These are phyloP conservation scores for Lithobius niger DNA, from an alignment of 1,140 invertebrate species.

Conservation along the genomic window DNA sequence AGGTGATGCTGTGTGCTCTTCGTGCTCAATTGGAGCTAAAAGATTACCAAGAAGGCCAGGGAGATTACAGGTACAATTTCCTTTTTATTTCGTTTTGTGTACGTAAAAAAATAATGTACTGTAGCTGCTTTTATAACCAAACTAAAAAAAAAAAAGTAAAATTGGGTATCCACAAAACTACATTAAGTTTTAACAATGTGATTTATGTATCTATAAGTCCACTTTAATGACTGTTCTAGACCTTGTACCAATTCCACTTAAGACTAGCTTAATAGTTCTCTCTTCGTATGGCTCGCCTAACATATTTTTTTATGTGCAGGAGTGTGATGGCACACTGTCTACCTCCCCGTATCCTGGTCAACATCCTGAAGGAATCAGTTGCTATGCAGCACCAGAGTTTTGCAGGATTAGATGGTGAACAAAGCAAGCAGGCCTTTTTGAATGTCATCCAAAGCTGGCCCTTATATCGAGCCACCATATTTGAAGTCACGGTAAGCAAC, in stretches of 20 bases:
- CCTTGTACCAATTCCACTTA: too few species aligned
- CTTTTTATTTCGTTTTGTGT: not conserved
- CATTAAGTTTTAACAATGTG: too few species aligned
- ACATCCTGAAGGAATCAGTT: constrained; percentile 59
- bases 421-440: constrained; percentile 84
- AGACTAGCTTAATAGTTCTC: too few species aligned
- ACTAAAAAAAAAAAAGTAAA: too few species aligned
- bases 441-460: constrained; percentile 88
- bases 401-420: constrained; percentile 63
- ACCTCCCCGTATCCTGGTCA: constrained; percentile 58
- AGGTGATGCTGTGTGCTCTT: constrained; percentile 86
- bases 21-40: constrained; percentile 85
- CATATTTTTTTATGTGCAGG: constrained; percentile 26
- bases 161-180: too few species aligned
- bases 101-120: too few species aligned
- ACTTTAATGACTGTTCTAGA: too few species aligned
- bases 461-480: constrained; percentile 79
- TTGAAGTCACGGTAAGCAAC: constrained; percentile 67
- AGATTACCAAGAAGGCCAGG: constrained; percentile 44
- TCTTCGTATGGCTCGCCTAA: too few species aligned
- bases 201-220: too few species aligned
- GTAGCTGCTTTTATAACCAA: too few species aligned
- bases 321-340: constrained; percentile 71
- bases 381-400: constrained; percentile 75
- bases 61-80: constrained; percentile 16